phyloP scores from a whole-genome alignment of 2,113 vertebrate genomes.

The Xiphophorus couchianus region DNA sequence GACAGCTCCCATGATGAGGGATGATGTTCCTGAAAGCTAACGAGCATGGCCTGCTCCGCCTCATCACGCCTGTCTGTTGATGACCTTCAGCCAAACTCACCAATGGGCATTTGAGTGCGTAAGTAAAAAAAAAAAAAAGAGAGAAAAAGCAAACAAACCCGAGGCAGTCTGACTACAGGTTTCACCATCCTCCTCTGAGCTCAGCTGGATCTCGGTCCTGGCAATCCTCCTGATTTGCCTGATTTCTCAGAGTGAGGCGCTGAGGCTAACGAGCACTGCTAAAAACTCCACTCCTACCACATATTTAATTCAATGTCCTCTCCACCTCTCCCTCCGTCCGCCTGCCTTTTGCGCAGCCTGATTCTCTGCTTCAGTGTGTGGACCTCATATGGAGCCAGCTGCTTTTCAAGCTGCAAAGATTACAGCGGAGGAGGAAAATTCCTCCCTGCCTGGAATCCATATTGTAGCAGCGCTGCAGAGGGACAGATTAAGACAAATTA shows the following conservation, averaged over 20 bases:
- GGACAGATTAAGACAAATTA: slow-evolving; percentile 72
- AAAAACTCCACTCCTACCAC: slow-evolving; percentile 1
- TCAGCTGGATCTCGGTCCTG: neutral
- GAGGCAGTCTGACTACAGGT: neutral
- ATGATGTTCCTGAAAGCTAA: slow-evolving; percentile 59
- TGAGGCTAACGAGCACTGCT: neutral
- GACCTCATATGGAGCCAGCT: slow-evolving; percentile 48
- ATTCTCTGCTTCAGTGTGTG: slow-evolving; percentile 23
- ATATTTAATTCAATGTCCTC: neutral
- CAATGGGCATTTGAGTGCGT: neutral
- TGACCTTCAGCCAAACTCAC: slow-evolving; percentile 56
- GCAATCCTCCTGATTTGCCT: neutral
- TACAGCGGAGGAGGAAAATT: slow-evolving; percentile 53
- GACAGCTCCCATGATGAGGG: slow-evolving; percentile 65
- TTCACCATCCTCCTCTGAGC: neutral
- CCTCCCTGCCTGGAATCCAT: slow-evolving; percentile 54
- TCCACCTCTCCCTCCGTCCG: neutral
- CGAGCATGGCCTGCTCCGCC: slow-evolving; percentile 30
- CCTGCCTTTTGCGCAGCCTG: neutral
- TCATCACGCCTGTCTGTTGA: slow-evolving; percentile 46
- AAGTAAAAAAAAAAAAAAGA: neutral
- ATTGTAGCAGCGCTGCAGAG: slow-evolving; percentile 49
- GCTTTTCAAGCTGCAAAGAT: slow-evolving; percentile 55
- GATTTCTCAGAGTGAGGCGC: neutral
- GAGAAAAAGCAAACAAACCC: slow-evolving; percentile 34